Evolutionary conservation across 2,797 vertebrate species (phyloP), one percentile per base, ranked within the genome.

Genomic region (Eulemur coronatus): DNA sequence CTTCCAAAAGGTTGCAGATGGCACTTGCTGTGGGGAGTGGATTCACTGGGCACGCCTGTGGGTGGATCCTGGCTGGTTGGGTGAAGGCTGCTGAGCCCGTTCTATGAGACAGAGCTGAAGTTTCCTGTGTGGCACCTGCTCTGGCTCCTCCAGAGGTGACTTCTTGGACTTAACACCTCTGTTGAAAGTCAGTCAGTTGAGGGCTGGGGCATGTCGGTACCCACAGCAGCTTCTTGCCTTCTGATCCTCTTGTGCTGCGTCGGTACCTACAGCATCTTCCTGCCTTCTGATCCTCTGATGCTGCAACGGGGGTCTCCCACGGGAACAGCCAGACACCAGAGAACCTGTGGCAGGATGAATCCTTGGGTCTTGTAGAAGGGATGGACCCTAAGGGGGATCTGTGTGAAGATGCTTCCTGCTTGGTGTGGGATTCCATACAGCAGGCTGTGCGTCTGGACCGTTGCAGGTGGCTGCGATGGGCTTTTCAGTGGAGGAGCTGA

Each of bases 1-100:
- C 18, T 65, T 41, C 6, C 15, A 11, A 57, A 57, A 10, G 0
- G 0, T 59, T 50, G 8, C 2, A 43, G n/a, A 48, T 1, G 7
- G 46, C 48, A 43, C 35, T 52, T 70, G 14, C 18, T 46, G 20
- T 30, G 78, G 33, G 63, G 3, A 41, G 13, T 78, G 61, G 52
- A 5, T 43, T 82, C 30, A 3, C 4, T 38, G 50, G 50, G 52
- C 38, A 5, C 48, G n/a, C 4, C 5, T 20, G 18, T 55, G 78
- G 85, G 12, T 65, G 82, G 85, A 22, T 70, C 33, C 33, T 2
- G 1, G 48, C n/a, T 65, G 43, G 41, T 30, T 55, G 18, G 15
- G 12, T 61, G n/a, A 55, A 30, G 1, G 6, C 57, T 28, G 20
- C 50, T 67, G 26, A 80, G 46, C 35, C 57, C 41, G 35, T 14